These are phyloP conservation scores for Ciconia nigra DNA, from an alignment of 2,797 vertebrate species.

Conservation along the genomic window DNA sequence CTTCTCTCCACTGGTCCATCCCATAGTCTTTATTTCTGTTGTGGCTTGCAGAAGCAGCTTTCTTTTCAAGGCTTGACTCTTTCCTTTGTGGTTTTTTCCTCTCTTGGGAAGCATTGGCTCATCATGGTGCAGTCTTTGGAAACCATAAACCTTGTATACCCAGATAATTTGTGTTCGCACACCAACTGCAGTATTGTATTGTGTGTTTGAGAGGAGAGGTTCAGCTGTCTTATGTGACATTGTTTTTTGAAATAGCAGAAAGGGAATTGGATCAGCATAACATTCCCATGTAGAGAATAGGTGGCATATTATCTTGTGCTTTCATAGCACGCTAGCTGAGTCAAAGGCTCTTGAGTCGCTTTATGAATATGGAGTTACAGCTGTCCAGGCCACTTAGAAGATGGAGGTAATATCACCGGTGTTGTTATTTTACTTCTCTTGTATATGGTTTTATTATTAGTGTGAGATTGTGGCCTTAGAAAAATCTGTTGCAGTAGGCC, in stretches of 20 bases:
- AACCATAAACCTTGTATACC: slow-evolving; percentile 46
- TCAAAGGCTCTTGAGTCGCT: neutral
- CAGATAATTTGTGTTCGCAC: slow-evolving; percentile 25
- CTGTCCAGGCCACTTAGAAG: neutral
- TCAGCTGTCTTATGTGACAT: neutral
- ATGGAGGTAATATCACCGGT: neutral
- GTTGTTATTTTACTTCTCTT: neutral
- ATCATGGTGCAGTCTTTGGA: neutral
- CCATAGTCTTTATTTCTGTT: neutral
- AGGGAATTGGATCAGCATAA: slow-evolving; percentile 18
- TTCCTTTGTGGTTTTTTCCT: neutral
- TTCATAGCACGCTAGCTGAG: slow-evolving; percentile 3
- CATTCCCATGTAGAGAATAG: slow-evolving; percentile 47
- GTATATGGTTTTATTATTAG: neutral
- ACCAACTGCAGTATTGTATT: neutral
- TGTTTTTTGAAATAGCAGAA: slow-evolving; percentile 35
- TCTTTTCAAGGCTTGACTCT: neutral
- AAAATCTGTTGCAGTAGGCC: neutral
- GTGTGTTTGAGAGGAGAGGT: slow-evolving; percentile 32
- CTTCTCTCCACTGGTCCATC: neutral
- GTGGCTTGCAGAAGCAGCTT: neutral
- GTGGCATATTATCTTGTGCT: slow-evolving; percentile 21
- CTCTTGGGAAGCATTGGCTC: neutral
- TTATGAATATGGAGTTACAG: slow-evolving; percentile 48
- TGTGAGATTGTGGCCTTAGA: neutral